phyloP scores from a whole-genome alignment of 2,113 vertebrate species.

The Cyanistes caeruleus region DNA sequence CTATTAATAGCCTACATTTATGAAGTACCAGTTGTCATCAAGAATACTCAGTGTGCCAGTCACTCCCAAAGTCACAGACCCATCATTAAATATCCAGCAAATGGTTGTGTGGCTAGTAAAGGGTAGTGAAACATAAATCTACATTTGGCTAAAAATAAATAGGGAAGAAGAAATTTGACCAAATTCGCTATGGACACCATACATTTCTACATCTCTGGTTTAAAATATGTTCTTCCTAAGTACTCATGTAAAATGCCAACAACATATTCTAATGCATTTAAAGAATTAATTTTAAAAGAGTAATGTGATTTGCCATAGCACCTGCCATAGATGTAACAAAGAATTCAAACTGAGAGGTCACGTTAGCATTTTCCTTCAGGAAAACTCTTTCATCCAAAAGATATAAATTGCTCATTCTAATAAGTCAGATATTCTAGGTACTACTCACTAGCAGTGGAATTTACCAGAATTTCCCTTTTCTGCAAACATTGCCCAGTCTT shows the following conservation, averaged over 20 bases:
- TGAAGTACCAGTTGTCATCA: constrained; percentile 19
- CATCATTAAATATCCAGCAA: neutral
- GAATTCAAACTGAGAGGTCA: neutral
- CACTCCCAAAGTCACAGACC: neutral
- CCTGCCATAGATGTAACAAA: neutral
- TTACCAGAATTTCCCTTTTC: neutral
- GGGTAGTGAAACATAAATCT: neutral
- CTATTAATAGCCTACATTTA: constrained; percentile 19
- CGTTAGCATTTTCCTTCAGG: neutral
- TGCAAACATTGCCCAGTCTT: neutral
- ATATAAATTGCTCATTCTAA: neutral
- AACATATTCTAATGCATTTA: neutral
- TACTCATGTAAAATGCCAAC: neutral
- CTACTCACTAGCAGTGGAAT: neutral
- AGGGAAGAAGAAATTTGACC: neutral
- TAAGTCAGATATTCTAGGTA: neutral
- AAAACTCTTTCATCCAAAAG: neutral
- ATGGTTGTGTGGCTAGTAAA: neutral
- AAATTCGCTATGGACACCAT: neutral
- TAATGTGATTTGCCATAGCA: neutral
- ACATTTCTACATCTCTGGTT: neutral
- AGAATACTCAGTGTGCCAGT: neutral
- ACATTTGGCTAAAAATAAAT: neutral
- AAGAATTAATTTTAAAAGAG: neutral
- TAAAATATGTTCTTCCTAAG: neutral